Evolutionary conservation across 2,888 invertebrate genomes (phyloP), one percentile per base, ranked within the genome.

Genomic region (Augiades crinisus): DNA sequence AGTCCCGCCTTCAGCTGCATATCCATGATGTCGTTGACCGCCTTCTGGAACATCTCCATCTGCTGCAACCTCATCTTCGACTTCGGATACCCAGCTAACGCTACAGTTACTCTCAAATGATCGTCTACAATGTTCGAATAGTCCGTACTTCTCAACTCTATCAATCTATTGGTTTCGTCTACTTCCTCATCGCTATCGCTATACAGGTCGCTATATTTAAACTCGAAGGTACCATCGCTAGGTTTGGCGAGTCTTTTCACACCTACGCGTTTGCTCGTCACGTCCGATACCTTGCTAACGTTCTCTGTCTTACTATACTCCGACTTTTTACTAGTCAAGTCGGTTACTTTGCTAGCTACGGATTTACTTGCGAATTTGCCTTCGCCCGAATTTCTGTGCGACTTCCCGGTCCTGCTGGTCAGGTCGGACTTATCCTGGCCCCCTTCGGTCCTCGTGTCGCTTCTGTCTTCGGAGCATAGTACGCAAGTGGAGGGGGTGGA

Each of bases 401-500:
- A 31, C 19, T 51, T 36, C 30, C 43, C 31, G 38, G 58, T 47
- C 66, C 67, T 71, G 63, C 60, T 67, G 45, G 52, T 56, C 37
- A 57, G 37, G 19, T 62, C 56, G 13, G 77, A 75, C 72, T 79
- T 76, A 70, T 69, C 77, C 63, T 67, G 54, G 70, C 56, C 8
- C 24, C 45, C 53, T 14, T 46, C 55, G 4, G 53, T 30, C 10
- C 27, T 49, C n/a, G 52, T 52, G 31, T 57, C 53, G 41, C 59
- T 61, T 46, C 59, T 57, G 13, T 68, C 81, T 60, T 82, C 83
- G 13, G 78, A 75, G 58, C 78, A 82, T 24, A 81, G 67, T 7
- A 83, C 72, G 65, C 85, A 86, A 54, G 84, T 86, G 34, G 87
- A 85, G 0, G 84, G 73, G 0, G 85, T 81, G 45, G 84, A 83